These are phyloP conservation scores for Lasiurus borealis DNA, from an alignment of 2,113 vertebrate species.

Conservation along the genomic window DNA sequence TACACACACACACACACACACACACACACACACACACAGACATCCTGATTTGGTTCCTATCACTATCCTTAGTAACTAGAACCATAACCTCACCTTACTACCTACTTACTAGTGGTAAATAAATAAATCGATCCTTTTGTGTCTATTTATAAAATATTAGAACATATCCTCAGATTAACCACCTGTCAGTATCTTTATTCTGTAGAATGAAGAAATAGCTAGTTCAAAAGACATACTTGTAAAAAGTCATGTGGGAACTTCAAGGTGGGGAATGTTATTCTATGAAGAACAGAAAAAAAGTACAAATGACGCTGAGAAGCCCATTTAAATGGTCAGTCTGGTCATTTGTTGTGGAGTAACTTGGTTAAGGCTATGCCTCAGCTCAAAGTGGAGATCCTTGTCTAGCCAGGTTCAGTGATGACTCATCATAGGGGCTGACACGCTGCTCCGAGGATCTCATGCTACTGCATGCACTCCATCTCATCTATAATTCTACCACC, in stretches of 20 bases:
- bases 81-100: background rate
- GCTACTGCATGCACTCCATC: background rate
- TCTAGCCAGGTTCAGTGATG: background rate
- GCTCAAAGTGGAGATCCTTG: background rate
- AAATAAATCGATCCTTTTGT: background rate
- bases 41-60: background rate
- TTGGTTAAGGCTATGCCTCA: background rate
- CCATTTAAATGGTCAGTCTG: background rate
- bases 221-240: background rate
- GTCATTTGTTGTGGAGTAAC: background rate
- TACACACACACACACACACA: background rate
- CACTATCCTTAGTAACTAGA: background rate
- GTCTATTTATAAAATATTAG: background rate
- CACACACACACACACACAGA: no score
- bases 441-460: accelerated
- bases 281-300: background rate
- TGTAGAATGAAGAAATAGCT: background rate
- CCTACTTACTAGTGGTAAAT: background rate
- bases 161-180: background rate
- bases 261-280: background rate
- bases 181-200: background rate
- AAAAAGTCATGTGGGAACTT: background rate
- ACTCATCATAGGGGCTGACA: background rate
- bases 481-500: background rate
- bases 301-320: background rate